Base-by-base conservation (phyloP, 2,113 vertebrate species). In the Alethe castanea region DNA sequence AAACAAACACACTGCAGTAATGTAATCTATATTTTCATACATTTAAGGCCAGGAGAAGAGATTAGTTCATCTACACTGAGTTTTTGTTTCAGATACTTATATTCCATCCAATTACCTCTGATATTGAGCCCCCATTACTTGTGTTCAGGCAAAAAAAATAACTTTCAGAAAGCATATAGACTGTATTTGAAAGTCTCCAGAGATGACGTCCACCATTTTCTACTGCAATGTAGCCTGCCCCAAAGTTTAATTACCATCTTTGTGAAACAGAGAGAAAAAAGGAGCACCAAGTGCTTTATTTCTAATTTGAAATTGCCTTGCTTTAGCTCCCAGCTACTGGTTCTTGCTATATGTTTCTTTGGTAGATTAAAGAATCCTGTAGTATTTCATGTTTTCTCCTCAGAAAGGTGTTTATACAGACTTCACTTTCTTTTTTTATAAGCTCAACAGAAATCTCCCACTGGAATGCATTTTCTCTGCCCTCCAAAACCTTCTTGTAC, bases 41-140 rank as follows among this genome's bases (percentile, higher is more conserved):
- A 48, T 78, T 94, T 92, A 94, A 78, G 53, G 76, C 72, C 67
- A 81, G 56, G 18, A 88, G 76, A 94, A 82, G 65, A 90, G 85
- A 96, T 94, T 96, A 90, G 90, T 96, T 96, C 88, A 84, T 93
- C 69, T 92, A 78, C 76, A 65, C 52, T 71, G 60, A 88, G 67
- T 83, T 95, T 88, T 90, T 95, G n/a, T 88, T 86, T 78, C 76
- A 81, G 71, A 80, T 54, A 38, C 53, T 92, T 92, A 59, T 23
- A 92, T 92, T 86, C 60, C 44, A 96, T 35, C 69, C 88, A 94
- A 95, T 92, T 94, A 94, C 86, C 61, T 90, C 76, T 53, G 31
- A 77, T 88, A 78, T 12, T 47, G 64, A 93, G 69, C 19, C 57
- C 33, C 38, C 53, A 57, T 67, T 96, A 78, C 60, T 86, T 83